These are phyloP conservation scores for Scaptomyza polygonia DNA, from an alignment of 2,888 invertebrate species.

Conservation along the genomic window DNA sequence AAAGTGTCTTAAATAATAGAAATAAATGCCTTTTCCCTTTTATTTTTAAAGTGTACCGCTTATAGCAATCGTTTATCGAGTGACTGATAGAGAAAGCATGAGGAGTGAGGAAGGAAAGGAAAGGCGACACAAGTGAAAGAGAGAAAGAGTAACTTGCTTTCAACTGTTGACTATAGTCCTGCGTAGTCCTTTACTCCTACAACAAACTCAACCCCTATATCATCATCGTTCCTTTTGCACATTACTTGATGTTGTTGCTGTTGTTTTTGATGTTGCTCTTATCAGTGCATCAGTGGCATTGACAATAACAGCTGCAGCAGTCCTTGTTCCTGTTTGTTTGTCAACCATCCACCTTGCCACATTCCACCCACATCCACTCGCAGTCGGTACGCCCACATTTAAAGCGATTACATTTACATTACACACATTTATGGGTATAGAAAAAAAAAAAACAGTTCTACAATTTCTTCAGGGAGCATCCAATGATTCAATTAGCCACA, in stretches of 20 bases:
- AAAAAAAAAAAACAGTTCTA: slow-evolving; percentile 49
- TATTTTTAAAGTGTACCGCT: neutral
- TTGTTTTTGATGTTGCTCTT: slow-evolving; percentile 43
- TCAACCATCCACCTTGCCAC: neutral
- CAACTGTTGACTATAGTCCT: slow-evolving; percentile 16
- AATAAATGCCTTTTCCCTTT: no score
- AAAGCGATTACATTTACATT: no score
- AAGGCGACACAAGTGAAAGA: neutral
- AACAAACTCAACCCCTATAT: slow-evolving; percentile 11
- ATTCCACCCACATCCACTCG: neutral
- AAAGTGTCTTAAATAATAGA: no score
- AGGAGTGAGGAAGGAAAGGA: neutral
- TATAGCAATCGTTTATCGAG: slow-evolving; percentile 14
- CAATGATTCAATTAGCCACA: slow-evolving; percentile 75
- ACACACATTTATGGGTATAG: slow-evolving; percentile 62
- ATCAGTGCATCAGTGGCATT: slow-evolving; percentile 97
- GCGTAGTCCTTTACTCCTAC: neutral
- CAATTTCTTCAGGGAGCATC: slow-evolving; percentile 49
- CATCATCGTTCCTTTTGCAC: slow-evolving; percentile 12
- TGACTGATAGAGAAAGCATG: neutral
- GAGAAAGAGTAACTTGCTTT: neutral
- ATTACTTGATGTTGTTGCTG: neutral
- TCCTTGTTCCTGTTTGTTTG: slow-evolving; percentile 51
- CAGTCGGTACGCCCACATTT: slow-evolving; percentile 13
- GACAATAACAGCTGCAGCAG: slow-evolving; percentile 97